Evolutionary conservation across 2,888 invertebrate genomes (phyloP).

Genomic region (Agriopis aurantiaria): DNA sequence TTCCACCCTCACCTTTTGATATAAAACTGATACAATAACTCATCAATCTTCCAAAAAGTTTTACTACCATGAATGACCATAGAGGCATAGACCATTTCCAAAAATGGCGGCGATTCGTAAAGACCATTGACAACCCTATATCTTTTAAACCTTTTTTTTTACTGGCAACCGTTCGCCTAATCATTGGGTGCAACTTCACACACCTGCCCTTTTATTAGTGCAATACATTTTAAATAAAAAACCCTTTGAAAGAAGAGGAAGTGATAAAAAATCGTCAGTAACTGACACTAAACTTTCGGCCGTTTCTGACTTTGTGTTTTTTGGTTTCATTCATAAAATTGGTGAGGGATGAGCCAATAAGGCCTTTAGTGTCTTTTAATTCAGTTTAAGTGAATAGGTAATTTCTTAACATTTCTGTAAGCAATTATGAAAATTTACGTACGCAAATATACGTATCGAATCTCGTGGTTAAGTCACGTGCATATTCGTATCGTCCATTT

Average conservation of each 20-base stretch:
- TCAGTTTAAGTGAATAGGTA: neutral
- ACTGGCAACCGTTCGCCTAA: conserved; percentile 71
- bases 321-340: conserved; percentile 72
- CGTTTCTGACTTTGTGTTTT: conserved; percentile 62
- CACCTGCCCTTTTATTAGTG: conserved; percentile 82
- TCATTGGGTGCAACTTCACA: conserved; percentile 75
- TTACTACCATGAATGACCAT: conserved; percentile 41
- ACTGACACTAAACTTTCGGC: conserved; percentile 64
- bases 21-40: conserved; percentile 29
- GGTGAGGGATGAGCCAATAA: conserved; percentile 33
- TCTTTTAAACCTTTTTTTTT: conserved; percentile 11
- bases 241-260: conserved; percentile 74
- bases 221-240: conserved; percentile 66
- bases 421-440: too few relatives aligned
- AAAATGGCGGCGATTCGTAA: conserved; percentile 45
- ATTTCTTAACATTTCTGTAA: neutral
- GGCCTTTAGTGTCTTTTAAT: too few relatives aligned
- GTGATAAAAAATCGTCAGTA: conserved; percentile 73
- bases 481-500: too few relatives aligned
- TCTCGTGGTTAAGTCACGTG: too few relatives aligned
- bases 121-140: conserved; percentile 40
- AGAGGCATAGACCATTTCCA: conserved; percentile 35
- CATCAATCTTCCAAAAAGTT: conserved; percentile 41
- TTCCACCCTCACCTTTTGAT: conserved; percentile 2
- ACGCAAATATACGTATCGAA: too few relatives aligned